Evolutionary conservation across 2,113 vertebrate genomes (phyloP).

Genomic region (Saimiri boliviensis): DNA sequence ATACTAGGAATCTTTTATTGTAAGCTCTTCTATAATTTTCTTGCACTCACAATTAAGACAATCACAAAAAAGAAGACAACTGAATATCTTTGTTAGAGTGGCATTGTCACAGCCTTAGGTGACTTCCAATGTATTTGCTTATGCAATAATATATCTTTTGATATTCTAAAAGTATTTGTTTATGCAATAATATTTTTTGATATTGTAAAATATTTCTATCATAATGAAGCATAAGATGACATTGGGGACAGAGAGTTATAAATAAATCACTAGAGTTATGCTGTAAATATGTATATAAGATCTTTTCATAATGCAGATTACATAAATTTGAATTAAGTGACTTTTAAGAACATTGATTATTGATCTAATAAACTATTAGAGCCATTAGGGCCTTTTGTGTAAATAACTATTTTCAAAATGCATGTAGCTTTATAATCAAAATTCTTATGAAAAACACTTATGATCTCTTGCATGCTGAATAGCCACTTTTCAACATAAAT

Average conservation of each 20-base stretch:
- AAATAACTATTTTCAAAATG: constrained; percentile 76
- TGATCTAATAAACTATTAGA: constrained; percentile 79
- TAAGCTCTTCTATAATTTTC: background rate
- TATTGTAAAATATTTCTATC: constrained; percentile 48
- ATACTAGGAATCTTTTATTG: background rate
- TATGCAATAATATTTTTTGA: constrained; percentile 45
- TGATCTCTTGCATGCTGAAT: constrained; percentile 73
- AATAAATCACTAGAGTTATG: constrained; percentile 48
- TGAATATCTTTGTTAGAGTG: background rate
- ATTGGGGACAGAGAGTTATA: constrained; percentile 2
- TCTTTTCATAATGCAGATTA: constrained; percentile 64
- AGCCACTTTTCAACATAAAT: constrained; percentile 78
- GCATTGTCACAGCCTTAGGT: background rate
- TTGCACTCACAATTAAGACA: background rate
- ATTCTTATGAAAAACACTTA: constrained; percentile 73
- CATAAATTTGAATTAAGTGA: constrained; percentile 77
- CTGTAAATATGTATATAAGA: constrained; percentile 69
- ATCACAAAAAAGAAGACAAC: background rate
- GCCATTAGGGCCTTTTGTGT: constrained; percentile 67
- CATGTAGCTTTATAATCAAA: constrained; percentile 69
- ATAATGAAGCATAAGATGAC: background rate
- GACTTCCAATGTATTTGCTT: constrained; percentile 21
- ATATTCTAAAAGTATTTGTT: constrained; percentile 5
- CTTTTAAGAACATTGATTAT: constrained; percentile 80
- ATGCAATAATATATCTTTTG: constrained; percentile 39